Percentiles rank a stretch among this genome's conserved stretches.
phyloP scores from a whole-genome alignment of 2,888 invertebrate species.

The Conchocele bisecta region DNA sequence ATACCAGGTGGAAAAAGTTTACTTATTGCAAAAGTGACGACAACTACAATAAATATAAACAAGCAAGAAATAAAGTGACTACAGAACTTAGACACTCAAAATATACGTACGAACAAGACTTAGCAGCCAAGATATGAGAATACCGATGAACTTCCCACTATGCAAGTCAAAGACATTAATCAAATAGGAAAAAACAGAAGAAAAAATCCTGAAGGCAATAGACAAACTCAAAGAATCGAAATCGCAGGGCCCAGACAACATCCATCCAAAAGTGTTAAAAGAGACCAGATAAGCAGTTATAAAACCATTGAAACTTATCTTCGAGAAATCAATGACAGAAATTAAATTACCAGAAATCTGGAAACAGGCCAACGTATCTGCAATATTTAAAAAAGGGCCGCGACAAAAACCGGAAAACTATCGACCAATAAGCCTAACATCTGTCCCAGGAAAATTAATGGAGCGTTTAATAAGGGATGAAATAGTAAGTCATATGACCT shows the following conservation, averaged over 20 bases:
- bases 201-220: background rate
- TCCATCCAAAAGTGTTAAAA: constrained; percentile 19
- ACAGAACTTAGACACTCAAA: background rate
- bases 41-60: constrained; percentile 12
- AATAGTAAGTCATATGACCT: constrained; percentile 6
- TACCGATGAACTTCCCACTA: no score
- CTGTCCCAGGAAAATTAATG: constrained; percentile 15
- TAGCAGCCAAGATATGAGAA: background rate
- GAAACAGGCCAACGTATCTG: constrained; percentile 22
- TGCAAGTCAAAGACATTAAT: no score
- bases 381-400: constrained; percentile 7
- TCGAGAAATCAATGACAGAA: constrained; percentile 11
- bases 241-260: constrained; percentile 9
- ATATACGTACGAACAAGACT: constrained; percentile 2
- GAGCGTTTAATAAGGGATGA: constrained; percentile 13
- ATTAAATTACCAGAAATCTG: constrained; percentile 6
- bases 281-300: background rate
- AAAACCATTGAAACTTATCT: background rate
- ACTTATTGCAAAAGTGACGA: background rate
- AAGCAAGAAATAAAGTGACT: constrained; percentile 8
- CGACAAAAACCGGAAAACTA: constrained; percentile 7
- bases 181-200: no score
- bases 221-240: background rate
- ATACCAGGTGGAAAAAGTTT: constrained; percentile 12
- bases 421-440: constrained; percentile 28